Conservation (phyloP, 2,888 invertebrate genomes). For the Netelia fuscicornis region DNA sequence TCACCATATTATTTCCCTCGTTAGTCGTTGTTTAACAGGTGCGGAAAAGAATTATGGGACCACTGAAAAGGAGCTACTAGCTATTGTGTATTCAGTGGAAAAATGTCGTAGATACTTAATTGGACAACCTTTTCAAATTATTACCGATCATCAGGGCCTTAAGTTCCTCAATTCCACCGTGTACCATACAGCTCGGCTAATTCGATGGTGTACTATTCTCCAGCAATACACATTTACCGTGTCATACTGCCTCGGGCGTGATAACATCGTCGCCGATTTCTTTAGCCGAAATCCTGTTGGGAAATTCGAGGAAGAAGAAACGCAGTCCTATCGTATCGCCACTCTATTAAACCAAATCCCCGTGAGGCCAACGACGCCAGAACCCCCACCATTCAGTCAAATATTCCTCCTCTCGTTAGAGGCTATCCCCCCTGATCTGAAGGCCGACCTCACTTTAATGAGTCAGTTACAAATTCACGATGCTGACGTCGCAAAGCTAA, state of each 20-base stretch:
- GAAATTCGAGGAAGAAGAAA: not conserved
- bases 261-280: not conserved
- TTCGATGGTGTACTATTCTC: not conserved
- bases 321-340: not conserved
- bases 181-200: not conserved
- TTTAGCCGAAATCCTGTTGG: not conserved
- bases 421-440: too few species aligned
- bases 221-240: too few species aligned
- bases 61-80: slow-evolving; percentile 70
- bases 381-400: too few species aligned
- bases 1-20: slow-evolving; percentile 66
- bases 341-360: not conserved
- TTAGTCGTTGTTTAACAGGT: slow-evolving; percentile 63
- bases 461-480: too few species aligned
- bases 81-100: not conserved
- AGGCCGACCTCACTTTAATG: too few species aligned
- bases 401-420: too few species aligned
- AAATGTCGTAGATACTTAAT: not conserved
- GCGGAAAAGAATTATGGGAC: slow-evolving; percentile 70
- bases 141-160: not conserved
- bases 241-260: too few species aligned
- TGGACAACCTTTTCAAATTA: not conserved
- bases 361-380: not conserved
- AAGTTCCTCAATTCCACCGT: not conserved
- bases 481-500: too few species aligned